Base-by-base conservation (phyloP, 2,797 vertebrate genomes). In the Manis javanica region DNA sequence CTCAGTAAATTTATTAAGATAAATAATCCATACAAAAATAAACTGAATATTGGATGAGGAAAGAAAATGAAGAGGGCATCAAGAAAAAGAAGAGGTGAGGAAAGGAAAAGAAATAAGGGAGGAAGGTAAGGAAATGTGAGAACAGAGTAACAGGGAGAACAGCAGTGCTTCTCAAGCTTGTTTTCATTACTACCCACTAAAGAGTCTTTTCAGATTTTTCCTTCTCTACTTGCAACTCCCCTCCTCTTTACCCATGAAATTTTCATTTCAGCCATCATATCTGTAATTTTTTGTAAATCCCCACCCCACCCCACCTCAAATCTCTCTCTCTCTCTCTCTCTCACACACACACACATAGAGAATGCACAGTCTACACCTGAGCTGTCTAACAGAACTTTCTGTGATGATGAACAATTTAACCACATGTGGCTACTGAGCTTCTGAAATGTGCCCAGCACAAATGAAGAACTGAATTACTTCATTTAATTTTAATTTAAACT, bases 401-500 rank as follows among this genome's bases (percentile, higher is more conserved):
- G n/a, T n/a, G 34, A 57, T n/a, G 23, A 46, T 46, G 46, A 46
- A 46, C 46, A 46, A 46, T 46, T 46, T n/a, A 82, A 57, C 29
- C 81, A 42, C 26, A 69, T 5, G 46, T 61, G 24, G 59, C 31
- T 71, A 92, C 14, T 21, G 74, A 72, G 24, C 24, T 91, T 87
- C 79, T 74, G 14, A 85, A 89, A 46, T 14, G 29, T 53, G 7
- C n/a, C 75, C 39, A 84, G 15, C 12, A 57, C 14, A 83, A 75
- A 3, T 16, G 31, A 92, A 37, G 49, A 88, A 91, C 0, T 63
- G 19, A 87, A 91, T 59, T 53, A 78, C 51, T 79, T 85, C 83
- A 82, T 69, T 89, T 75, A 29, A 64, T 74, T 83, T 81, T 87
- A 81, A 87, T 55, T 83, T 95, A 82, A 92, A 95, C 6, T 72